Evolutionary conservation across 2,888 invertebrate species (phyloP), one percentile per base, ranked within the genome.

Genomic region (Seira ritae): DNA sequence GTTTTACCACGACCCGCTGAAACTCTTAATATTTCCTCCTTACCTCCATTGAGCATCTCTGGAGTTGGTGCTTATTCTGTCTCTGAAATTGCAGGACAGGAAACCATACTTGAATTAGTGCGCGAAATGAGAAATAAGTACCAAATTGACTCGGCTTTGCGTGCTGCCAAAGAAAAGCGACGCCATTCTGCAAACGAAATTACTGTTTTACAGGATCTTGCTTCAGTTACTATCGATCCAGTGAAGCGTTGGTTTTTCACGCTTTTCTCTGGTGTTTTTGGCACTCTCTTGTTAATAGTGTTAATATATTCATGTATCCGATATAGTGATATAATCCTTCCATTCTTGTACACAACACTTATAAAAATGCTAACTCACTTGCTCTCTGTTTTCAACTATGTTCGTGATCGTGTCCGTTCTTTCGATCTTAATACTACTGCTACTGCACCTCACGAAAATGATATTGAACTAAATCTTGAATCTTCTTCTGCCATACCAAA

Each of bases 31-130:
- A n/a, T 15, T 1, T 17, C 60, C 0, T 20, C 42, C 1, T 23
- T 75, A 0, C 75, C 67, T 22, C 42, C 17, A 8, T n/a, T 75
- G 1, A 65, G 66, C 10, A 67, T 75, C 8, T 1, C 1, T 1
- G 67, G 75, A 1, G 75, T 75, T 4, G 75, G 75, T 12, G 75
- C 75, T n/a, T 75, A 75, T n/a, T 1, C 3, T 1, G 12, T 67
- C 1, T 1, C 1, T n/a, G 67, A 75, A 23, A 66, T 75, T 0
- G 6, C 15, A 6, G 62, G 46, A 8, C 46, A 75, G 22, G 72
- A 72, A 72, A 72, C 72, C 1, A 55, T 72, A 23, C 15, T 72
- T 2, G 62, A 72, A 55, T 6, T 72, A 23, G 19, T 72, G 4
- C 2, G 72, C 6, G 31, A 72, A 8, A 23, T 72, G 31, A 1